Conservation (phyloP, 2,797 vertebrate genomes). For the Acanthis flammea region DNA sequence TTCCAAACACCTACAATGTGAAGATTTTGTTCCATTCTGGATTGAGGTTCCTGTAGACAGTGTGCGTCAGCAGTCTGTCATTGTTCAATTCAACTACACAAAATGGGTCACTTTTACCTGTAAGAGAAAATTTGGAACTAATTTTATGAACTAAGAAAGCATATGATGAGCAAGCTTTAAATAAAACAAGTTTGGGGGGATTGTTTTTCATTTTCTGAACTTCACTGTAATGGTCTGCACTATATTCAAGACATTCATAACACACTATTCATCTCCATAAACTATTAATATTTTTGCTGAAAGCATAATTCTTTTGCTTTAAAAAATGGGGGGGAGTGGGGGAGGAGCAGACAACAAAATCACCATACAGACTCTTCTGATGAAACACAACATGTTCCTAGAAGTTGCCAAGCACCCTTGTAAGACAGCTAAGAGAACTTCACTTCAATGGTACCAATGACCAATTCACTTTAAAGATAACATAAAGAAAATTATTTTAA, state of each 20-base stretch:
- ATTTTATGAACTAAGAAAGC: not conserved
- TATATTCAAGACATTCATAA: not conserved
- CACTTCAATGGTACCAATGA: not conserved
- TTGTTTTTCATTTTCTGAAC: not conserved
- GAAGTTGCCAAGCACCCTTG: not conserved
- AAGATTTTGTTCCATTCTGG: slow-evolving; percentile 99
- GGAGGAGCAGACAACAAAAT: no score
- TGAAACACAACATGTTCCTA: not conserved
- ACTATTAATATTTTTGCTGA: not conserved
- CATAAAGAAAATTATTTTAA: not conserved
- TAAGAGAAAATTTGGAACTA: slow-evolving; percentile 16
- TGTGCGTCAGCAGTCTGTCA: slow-evolving; percentile 94
- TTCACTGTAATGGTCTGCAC: not conserved
- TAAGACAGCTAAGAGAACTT: not conserved
- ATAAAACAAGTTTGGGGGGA: not conserved
- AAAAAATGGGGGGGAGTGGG: not conserved
- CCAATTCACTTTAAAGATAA: not conserved
- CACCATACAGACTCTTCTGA: not conserved
- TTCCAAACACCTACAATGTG: slow-evolving; percentile 88
- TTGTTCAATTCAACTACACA: slow-evolving; percentile 97
- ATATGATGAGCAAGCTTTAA: not conserved
- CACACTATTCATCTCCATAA: not conserved
- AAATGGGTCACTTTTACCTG: slow-evolving; percentile 97
- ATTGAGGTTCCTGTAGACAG: slow-evolving; percentile 96
- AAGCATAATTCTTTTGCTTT: not conserved